Evolutionary conservation across 2,888 invertebrate species (phyloP), one percentile per base, ranked within the genome.

Genomic region (Nebria salina): DNA sequence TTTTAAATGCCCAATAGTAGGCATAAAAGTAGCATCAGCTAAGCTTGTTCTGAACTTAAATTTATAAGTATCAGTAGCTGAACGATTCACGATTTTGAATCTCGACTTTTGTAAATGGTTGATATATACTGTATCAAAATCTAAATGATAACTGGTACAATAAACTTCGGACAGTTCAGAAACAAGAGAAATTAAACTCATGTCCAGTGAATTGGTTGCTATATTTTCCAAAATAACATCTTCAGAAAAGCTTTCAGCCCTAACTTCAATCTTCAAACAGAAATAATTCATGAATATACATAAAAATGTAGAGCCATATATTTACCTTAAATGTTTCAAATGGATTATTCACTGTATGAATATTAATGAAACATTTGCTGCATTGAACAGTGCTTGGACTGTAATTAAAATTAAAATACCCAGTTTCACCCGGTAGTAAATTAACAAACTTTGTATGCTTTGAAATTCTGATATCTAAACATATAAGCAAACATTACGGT

Each of bases 291-390:
- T 72, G 13, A 8, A 72, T 20, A 76, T 65, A 26, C 26, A n/a
- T 65, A 64, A 15, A 26, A 65, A 65, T 76, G 26, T 13, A 20
- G 43, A 65, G n/a, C 8, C 15, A 42, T 43, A 43, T 75, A 84
- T 76, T 84, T 85, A 88, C 88, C 43, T 87, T 87, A n/a, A 89
- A 86, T 82, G 90, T 89, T 83, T 92, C 92, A 84, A 91, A 92
- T 72, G 92, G 92, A 87, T 93, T 93, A 84, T 91, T 90, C 11
- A 89, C 86, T 3, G 91, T 89, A 65, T 89, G 88, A 34, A 92
- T 83, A 54, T 89, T 89, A 66, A 92, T 84, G 73, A 84, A 82
- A 9, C 86, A 85, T 0, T 84, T 80, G 64, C 85, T 84, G 7
- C 82, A 84, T 2, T 86, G 86, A 68, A 86, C 83, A 64, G 84